These are phyloP conservation scores for Drosophila nannoptera DNA, from an alignment of 1,140 invertebrate genomes.

Conservation along the genomic window DNA sequence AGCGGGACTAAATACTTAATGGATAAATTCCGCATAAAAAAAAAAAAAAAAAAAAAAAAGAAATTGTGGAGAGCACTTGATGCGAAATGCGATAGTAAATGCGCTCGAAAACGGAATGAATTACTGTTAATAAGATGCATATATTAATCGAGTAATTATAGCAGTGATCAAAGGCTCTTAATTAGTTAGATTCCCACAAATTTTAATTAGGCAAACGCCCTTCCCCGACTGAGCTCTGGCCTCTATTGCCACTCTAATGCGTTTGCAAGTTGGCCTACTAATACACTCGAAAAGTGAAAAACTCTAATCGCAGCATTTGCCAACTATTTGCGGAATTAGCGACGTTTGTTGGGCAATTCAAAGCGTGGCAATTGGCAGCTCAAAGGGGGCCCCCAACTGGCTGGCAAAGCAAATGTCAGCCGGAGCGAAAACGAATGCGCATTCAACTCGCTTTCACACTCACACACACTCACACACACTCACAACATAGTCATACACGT, in stretches of 20 bases:
- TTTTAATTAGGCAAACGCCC: too few species aligned
- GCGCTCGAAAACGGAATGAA: neutral
- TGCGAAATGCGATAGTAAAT: neutral
- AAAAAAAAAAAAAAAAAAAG: neutral
- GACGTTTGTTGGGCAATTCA: slow-evolving; percentile 39
- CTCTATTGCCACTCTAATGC: too few species aligned
- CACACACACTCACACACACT: slow-evolving; percentile 17
- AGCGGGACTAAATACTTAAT: slow-evolving; percentile 6
- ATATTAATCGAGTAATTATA: neutral
- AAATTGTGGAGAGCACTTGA: neutral
- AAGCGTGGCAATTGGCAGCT: slow-evolving; percentile 21
- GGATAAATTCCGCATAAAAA: slow-evolving; percentile 7
- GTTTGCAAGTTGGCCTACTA: neutral
- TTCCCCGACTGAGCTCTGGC: too few species aligned
- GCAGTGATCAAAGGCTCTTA: neutral
- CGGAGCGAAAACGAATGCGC: slow-evolving; percentile 47
- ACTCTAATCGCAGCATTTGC: neutral
- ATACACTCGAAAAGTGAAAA: neutral
- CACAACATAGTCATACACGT: slow-evolving; percentile 52
- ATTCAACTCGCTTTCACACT: slow-evolving; percentile 34
- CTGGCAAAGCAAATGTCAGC: slow-evolving; percentile 36
- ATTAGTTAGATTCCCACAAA: too few species aligned
- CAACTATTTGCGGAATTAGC: slow-evolving; percentile 49
- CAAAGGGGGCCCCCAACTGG: neutral
- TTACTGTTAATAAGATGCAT: neutral